Conservation (phyloP, 2,113 vertebrate species). For the Chauna torquata region DNA sequence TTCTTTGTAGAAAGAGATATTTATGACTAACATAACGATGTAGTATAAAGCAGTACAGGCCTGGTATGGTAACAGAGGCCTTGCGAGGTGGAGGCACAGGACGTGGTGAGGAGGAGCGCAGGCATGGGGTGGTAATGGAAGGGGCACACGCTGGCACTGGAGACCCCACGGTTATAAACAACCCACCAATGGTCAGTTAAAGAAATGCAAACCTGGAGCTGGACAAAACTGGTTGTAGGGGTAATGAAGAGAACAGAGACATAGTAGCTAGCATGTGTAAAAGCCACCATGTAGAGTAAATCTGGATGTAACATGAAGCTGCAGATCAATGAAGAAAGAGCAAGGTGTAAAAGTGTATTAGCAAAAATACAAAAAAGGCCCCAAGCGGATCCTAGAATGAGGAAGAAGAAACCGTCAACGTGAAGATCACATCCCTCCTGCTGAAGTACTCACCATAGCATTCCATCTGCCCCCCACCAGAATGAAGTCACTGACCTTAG, state of each 20-base stretch:
- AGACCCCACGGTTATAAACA: background rate
- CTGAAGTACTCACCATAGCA: background rate
- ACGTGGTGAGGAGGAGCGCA: rapidly evolving
- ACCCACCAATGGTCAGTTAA: background rate
- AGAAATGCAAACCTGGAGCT: background rate
- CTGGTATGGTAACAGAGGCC: background rate
- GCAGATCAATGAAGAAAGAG: background rate
- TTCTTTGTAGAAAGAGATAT: background rate
- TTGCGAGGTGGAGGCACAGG: background rate
- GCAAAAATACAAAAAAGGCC: background rate
- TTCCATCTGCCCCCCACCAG: background rate
- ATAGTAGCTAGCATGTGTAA: background rate
- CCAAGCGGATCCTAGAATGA: background rate
- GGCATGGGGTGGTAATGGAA: rapidly evolving
- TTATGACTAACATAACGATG: background rate
- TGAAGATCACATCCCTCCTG: background rate
- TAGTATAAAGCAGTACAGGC: background rate
- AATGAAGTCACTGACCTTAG: background rate
- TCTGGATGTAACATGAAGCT: background rate
- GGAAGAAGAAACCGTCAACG: background rate
- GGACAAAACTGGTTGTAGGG: background rate
- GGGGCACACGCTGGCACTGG: background rate
- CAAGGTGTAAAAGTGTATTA: background rate
- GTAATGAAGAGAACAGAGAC: background rate
- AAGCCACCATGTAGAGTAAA: background rate